A percentile compares a stretch with the other conserved stretches of the same genome.
Evolutionary conservation across 2,797 vertebrate genomes (phyloP).

Genomic region (Perodicticus potto): DNA sequence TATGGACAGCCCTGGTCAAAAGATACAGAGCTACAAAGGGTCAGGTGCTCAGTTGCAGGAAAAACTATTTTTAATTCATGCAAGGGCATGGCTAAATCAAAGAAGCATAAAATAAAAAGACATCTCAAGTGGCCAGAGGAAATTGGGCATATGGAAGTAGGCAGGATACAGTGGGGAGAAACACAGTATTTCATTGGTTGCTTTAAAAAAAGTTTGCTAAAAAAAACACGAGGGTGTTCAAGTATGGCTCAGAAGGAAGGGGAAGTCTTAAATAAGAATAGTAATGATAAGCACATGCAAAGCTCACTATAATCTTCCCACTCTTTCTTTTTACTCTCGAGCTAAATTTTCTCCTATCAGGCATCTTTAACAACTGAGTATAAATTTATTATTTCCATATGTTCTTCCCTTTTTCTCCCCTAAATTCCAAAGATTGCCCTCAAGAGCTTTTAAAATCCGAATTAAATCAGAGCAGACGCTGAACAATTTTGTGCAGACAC

Average conservation of each 20-base stretch:
- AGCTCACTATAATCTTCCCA: not conserved
- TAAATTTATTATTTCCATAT: constrained; percentile 81
- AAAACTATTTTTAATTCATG: constrained; percentile 62
- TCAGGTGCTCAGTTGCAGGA: not conserved
- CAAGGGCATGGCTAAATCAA: constrained; percentile 43
- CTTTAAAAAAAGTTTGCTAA: constrained; percentile 25
- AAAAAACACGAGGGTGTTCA: not conserved
- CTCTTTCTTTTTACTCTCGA: constrained; percentile 68
- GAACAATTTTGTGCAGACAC: constrained; percentile 56
- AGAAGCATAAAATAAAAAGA: constrained; percentile 36
- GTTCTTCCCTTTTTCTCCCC: constrained; percentile 21
- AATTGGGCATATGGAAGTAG: not conserved
- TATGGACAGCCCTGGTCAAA: not conserved
- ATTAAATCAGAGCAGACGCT: constrained; percentile 69
- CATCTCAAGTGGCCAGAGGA: not conserved
- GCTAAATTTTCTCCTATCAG: constrained; percentile 60
- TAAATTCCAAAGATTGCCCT: constrained; percentile 73
- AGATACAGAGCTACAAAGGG: constrained; percentile 12
- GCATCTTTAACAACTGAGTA: constrained; percentile 68
- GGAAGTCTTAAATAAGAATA: constrained; percentile 62
- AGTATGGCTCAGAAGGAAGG: constrained; percentile 30
- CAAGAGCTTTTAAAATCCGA: constrained; percentile 69
- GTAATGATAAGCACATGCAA: constrained; percentile 68
- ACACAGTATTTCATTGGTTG: not conserved
- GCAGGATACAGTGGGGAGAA: not conserved